Conservation (phyloP, 2,113 vertebrate genomes). For the Cercopithecus mona region DNA sequence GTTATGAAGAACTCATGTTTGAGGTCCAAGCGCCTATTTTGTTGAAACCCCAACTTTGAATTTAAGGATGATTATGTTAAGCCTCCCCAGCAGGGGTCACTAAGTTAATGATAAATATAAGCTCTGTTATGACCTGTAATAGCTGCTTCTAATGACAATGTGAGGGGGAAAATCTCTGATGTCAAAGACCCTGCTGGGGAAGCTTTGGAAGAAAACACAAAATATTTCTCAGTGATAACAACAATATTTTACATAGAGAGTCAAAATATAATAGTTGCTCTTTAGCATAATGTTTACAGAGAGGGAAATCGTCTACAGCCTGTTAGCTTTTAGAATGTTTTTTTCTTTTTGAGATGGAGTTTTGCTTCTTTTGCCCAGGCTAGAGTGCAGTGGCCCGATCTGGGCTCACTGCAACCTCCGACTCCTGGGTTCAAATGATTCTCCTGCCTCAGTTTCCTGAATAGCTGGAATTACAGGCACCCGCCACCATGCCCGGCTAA, state of each 20-base stretch:
- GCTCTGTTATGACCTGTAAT: neutral
- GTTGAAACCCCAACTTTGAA: neutral
- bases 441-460: no score
- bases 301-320: neutral
- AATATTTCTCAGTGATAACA: neutral
- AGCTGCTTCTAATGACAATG: neutral
- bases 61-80: conserved; percentile 48
- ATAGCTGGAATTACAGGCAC: no score
- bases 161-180: neutral
- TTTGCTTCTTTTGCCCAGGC: no score
- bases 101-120: conserved; percentile 75
- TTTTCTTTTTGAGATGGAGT: no score
- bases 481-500: no score
- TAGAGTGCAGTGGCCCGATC: no score
- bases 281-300: neutral
- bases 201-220: neutral
- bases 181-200: neutral
- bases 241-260: neutral
- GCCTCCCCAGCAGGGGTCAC: conserved; percentile 79
- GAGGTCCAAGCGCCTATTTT: neutral
- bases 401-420: no score
- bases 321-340: neutral
- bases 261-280: neutral
- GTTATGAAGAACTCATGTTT: neutral
- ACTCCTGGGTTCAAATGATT: no score